Evolutionary conservation across 2,113 vertebrate genomes (phyloP).

Genomic region (Cavia aperea): DNA sequence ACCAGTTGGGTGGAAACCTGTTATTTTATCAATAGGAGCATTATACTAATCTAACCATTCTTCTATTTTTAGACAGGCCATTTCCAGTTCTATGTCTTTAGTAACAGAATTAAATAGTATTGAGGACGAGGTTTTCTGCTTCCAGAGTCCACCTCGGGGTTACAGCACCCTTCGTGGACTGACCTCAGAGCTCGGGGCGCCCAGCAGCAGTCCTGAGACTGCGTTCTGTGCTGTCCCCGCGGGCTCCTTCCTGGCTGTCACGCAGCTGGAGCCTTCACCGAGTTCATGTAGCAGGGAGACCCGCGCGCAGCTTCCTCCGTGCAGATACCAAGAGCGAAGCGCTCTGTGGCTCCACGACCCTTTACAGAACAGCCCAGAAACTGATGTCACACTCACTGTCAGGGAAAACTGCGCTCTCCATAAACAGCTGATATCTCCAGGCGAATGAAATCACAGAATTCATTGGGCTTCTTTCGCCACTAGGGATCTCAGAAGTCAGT

Average conservation of each 20-base stretch:
- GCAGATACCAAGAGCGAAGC: too few relatives aligned
- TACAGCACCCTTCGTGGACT: not conserved
- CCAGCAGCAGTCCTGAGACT: not conserved
- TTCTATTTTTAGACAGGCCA: not conserved
- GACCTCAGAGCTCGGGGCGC: not conserved
- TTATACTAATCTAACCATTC: not conserved
- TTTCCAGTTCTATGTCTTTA: not conserved
- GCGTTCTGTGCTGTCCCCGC: not conserved
- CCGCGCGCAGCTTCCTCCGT: not conserved
- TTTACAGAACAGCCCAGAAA: not conserved
- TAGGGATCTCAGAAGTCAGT: not conserved
- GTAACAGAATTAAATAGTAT: not conserved
- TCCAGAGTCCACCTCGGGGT: not conserved
- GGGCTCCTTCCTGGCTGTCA: too few relatives aligned
- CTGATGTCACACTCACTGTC: not conserved
- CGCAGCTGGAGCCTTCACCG: not conserved
- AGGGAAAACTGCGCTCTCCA: not conserved
- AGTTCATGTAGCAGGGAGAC: not conserved
- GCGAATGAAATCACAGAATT: not conserved
- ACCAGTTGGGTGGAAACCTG: not conserved
- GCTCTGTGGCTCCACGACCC: not conserved
- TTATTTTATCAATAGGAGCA: not conserved
- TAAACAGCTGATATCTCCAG: not conserved
- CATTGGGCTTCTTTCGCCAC: not conserved
- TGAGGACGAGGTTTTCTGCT: not conserved